phyloP scores from a whole-genome alignment of 2,113 vertebrate species.

The Myodes glareolus region DNA sequence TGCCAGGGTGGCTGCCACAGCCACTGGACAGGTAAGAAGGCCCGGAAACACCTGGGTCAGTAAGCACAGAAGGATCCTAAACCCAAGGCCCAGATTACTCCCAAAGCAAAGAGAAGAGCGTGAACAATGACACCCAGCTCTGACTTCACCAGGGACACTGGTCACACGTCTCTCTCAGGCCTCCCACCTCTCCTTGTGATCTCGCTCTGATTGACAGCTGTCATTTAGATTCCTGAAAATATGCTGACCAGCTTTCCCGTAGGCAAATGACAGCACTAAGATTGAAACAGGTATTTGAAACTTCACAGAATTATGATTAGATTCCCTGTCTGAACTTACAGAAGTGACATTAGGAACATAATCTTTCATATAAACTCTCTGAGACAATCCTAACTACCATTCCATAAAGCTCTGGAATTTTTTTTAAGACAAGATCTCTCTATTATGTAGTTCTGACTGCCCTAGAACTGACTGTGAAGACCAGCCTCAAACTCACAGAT shows the following conservation, averaged over 20 bases:
- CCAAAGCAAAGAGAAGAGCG: neutral
- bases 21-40: neutral
- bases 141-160: neutral
- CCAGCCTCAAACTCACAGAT: neutral
- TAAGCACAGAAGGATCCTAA: neutral
- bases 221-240: neutral
- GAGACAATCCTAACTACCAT: neutral
- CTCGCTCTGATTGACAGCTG: neutral
- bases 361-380: neutral
- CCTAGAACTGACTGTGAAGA: neutral
- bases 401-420: neutral
- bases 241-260: neutral
- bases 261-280: neutral
- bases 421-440: neutral
- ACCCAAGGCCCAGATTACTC: neutral
- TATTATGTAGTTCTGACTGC: neutral
- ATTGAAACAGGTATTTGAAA: neutral
- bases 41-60: neutral
- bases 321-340: neutral
- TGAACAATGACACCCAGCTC: neutral
- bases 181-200: neutral
- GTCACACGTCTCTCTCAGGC: neutral
- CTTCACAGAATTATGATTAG: neutral
- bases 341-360: neutral
- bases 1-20: neutral